These are phyloP conservation scores for Brassicogethes aeneus DNA, from an alignment of 2,888 invertebrate species.

Conservation along the genomic window DNA sequence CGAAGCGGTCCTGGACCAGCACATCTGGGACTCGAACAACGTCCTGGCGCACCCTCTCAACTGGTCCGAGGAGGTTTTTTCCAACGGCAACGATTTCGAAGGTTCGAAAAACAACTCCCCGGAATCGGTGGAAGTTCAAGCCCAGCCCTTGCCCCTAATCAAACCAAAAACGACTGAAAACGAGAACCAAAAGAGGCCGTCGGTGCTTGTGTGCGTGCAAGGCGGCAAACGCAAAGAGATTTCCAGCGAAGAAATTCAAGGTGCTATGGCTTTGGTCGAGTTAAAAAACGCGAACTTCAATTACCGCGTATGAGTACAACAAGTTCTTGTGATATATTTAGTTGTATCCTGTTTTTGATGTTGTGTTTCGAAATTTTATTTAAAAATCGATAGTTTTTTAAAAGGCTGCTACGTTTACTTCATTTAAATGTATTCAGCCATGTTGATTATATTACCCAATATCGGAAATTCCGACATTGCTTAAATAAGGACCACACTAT, in stretches of 20 bases:
- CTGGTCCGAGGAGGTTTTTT: constrained; percentile 36
- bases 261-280: constrained; percentile 53
- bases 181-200: constrained; percentile 46
- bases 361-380: constrained; percentile 1
- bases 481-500: too few relatives aligned
- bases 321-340: constrained; percentile 9
- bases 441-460: too few relatives aligned
- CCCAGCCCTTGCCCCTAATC: background rate
- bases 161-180: constrained; percentile 14
- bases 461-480: too few relatives aligned
- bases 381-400: too few relatives aligned
- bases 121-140: constrained; percentile 7
- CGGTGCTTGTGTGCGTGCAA: constrained; percentile 44
- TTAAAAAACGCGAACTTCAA: constrained; percentile 40
- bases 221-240: constrained; percentile 37
- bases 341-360: constrained; percentile 7
- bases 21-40: constrained; percentile 35
- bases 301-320: constrained; percentile 20
- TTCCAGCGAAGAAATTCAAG: constrained; percentile 45
- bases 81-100: constrained; percentile 5
- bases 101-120: constrained; percentile 11
- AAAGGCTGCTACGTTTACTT: too few relatives aligned
- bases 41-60: constrained; percentile 43
- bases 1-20: constrained; percentile 41
- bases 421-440: too few relatives aligned